These are phyloP conservation scores for Phrynocephalus versicolor DNA, from an alignment of 2,113 vertebrate species.

Conservation along the genomic window DNA sequence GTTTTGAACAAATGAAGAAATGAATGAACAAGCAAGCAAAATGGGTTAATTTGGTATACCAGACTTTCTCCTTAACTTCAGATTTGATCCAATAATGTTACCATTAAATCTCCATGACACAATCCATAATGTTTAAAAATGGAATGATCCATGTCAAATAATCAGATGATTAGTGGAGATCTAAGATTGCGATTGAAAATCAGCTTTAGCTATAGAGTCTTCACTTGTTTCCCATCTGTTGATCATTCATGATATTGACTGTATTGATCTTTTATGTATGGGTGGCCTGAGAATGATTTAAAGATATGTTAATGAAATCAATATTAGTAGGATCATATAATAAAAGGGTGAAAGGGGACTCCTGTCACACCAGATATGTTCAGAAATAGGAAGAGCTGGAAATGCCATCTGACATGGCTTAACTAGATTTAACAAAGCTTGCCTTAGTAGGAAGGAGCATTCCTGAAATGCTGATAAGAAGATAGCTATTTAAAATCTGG, in stretches of 20 bases:
- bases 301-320: background rate
- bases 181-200: background rate
- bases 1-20: too few relatives aligned
- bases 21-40: too few relatives aligned
- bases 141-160: too few relatives aligned
- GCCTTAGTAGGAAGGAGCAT: background rate
- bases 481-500: background rate
- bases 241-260: background rate
- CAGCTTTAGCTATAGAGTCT: background rate
- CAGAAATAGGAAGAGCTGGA: background rate
- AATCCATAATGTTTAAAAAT: too few relatives aligned
- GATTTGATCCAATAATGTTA: too few relatives aligned
- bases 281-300: background rate
- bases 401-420: background rate
- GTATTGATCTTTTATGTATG: background rate
- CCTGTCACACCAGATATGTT: background rate
- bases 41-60: too few relatives aligned
- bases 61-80: too few relatives aligned
- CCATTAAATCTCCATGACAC: too few relatives aligned
- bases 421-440: background rate
- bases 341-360: background rate
- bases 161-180: background rate
- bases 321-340: background rate
- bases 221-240: background rate
- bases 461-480: background rate